phyloP scores from a whole-genome alignment of 2,113 vertebrate genomes.

The Ammodytes dubius region DNA sequence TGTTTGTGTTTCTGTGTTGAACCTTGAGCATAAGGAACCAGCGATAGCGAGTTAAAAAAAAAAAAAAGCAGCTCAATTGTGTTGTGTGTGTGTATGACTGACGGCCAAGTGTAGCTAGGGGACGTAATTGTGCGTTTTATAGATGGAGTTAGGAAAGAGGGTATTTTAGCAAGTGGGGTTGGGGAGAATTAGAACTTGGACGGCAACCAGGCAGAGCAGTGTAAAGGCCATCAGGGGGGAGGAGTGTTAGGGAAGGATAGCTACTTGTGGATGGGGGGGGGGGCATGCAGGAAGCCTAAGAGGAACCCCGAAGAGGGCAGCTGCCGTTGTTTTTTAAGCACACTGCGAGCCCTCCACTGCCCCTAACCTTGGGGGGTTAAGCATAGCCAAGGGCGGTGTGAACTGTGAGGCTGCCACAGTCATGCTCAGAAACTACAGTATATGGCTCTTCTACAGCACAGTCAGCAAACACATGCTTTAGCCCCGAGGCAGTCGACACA shows the following conservation, averaged over 20 bases:
- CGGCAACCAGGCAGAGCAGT: slow-evolving; percentile 60
- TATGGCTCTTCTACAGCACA: slow-evolving; percentile 59
- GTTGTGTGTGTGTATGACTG: slow-evolving; percentile 20
- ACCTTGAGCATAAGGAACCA: slow-evolving; percentile 42
- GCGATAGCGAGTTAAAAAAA: slow-evolving; percentile 30
- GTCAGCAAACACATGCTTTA: slow-evolving; percentile 76
- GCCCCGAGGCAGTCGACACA: slow-evolving; percentile 74
- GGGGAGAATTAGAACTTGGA: slow-evolving; percentile 66
- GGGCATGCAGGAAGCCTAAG: slow-evolving; percentile 69
- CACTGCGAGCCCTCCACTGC: slow-evolving; percentile 60
- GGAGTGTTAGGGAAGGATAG: slow-evolving; percentile 49
- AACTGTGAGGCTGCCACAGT: slow-evolving; percentile 72
- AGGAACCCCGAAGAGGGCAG: slow-evolving; percentile 68
- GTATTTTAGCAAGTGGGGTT: slow-evolving; percentile 44
- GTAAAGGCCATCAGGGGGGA: slow-evolving; percentile 35
- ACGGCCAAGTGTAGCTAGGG: slow-evolving; percentile 22
- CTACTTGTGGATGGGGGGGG: slow-evolving; percentile 48
- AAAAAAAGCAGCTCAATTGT: slow-evolving; percentile 25
- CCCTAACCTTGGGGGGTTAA: slow-evolving; percentile 79
- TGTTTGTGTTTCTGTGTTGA: slow-evolving; percentile 56
- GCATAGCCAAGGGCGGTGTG: slow-evolving; percentile 77
- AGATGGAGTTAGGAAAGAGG: slow-evolving; percentile 52
- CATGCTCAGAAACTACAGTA: slow-evolving; percentile 65
- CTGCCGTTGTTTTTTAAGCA: slow-evolving; percentile 60
- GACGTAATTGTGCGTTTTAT: slow-evolving; percentile 43